These are phyloP conservation scores for Cheilosia impressa DNA, from an alignment of 2,888 invertebrate species.

Conservation along the genomic window DNA sequence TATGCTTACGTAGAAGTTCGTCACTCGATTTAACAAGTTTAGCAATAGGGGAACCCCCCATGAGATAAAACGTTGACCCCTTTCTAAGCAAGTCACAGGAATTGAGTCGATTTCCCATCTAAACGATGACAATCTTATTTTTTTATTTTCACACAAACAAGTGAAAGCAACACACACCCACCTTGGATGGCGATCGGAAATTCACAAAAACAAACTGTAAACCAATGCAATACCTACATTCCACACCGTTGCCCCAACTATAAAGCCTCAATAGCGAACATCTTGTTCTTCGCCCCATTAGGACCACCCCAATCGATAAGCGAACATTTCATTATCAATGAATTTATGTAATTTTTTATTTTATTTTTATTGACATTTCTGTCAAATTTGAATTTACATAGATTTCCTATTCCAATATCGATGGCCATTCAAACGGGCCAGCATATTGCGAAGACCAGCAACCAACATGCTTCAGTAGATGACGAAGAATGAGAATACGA, in stretches of 20 bases:
- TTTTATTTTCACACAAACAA: neutral
- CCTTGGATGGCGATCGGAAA: neutral
- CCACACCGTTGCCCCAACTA: slow-evolving; percentile 11
- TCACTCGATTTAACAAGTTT: too few species aligned
- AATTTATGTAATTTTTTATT: slow-evolving; percentile 74
- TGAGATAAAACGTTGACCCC: too few species aligned
- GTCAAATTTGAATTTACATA: slow-evolving; percentile 66
- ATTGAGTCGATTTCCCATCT: neutral
- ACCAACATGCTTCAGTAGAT: neutral
- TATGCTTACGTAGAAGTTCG: too few species aligned
- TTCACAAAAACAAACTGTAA: slow-evolving; percentile 27
- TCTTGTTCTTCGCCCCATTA: slow-evolving; percentile 59
- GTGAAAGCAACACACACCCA: slow-evolving; percentile 43
- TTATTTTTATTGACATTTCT: slow-evolving; percentile 68
- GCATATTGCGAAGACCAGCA: slow-evolving; percentile 21
- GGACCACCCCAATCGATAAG: slow-evolving; percentile 73
- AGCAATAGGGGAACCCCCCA: too few species aligned
- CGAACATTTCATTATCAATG: slow-evolving; percentile 64
- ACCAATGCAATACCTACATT: slow-evolving; percentile 33
- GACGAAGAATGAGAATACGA: slow-evolving; percentile 1
- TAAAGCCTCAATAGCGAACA: slow-evolving; percentile 33
- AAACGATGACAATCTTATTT: neutral
- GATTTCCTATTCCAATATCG: slow-evolving; percentile 49
- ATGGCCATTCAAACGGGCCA: slow-evolving; percentile 27
- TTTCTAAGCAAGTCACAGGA: too few species aligned